Evolutionary conservation across 1,140 invertebrate genomes (phyloP), one percentile per base, ranked within the genome.

Genomic region (Anadara kagoshimensis): DNA sequence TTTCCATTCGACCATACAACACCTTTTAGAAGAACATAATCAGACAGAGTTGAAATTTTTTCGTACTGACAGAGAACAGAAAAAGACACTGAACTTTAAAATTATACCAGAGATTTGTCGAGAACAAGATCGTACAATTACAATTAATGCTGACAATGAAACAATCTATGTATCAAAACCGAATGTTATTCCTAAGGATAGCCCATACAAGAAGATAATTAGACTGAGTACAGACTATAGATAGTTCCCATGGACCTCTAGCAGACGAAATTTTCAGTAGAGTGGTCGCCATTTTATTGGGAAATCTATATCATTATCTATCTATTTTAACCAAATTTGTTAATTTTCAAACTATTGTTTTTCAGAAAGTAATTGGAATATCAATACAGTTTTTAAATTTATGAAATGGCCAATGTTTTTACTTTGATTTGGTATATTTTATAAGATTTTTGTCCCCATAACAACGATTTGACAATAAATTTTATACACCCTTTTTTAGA

Each of bases 91-190:
- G 4, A 71, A 63, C 36, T 65, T 65, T n/a, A 54, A 54, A 54
- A 65, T 65, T 20, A 65, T 65, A n/a, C 63, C 63, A 53, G 49
- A 65, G n/a, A 12, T 53, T 16, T 65, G 63, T 26, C 26, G 26
- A 54, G 18, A 65, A 16, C 22, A 65, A n/a, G 63, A 49, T 29
- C 22, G 51, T 5, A 36, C 51, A 18, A 53, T 65, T 41, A 36
- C 63, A 20, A n/a, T 53, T n/a, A 65, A 53, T 12, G 16, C 18
- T n/a, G 49, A 54, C 26, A 41, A 5, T 1, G n/a, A n/a, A 20
- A 65, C 26, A 65, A 26, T 14, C 20, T 20, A 29, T 24, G 20
- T 53, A 16, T 65, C 24, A 22, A 26, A 24, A 54, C 2, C 12
- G 16, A 65, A 36, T 11, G 18, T 24, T 36, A 20, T 51, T 5